Percentiles rank a stretch among this genome's conserved stretches.
These are phyloP conservation scores for Salminus brasiliensis DNA, from an alignment of 2,113 vertebrate species.

Conservation along the genomic window DNA sequence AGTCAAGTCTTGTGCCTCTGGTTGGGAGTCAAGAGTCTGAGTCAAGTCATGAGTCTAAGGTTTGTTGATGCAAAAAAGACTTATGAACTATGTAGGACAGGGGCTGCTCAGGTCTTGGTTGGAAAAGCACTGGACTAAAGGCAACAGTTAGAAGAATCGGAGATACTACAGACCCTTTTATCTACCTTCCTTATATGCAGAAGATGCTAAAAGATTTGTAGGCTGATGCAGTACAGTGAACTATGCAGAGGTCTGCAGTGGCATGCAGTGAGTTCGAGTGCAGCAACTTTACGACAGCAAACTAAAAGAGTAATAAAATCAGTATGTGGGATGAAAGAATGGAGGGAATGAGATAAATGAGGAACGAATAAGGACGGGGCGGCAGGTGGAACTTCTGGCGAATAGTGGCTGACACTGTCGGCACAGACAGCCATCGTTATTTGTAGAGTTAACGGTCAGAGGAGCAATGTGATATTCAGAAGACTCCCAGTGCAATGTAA, in stretches of 20 bases:
- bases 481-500: constrained; percentile 65
- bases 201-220: background rate
- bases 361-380: background rate
- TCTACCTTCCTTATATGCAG: too few relatives aligned
- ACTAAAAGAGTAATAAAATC: background rate
- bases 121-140: too few relatives aligned
- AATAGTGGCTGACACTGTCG: constrained; percentile 51
- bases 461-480: constrained; percentile 75
- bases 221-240: background rate
- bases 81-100: too few relatives aligned
- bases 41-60: too few relatives aligned
- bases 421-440: constrained; percentile 63
- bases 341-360: constrained; percentile 46
- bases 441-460: constrained; percentile 70
- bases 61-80: too few relatives aligned
- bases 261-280: background rate
- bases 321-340: background rate
- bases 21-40: too few relatives aligned
- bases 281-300: background rate
- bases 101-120: too few relatives aligned
- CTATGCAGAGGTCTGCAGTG: background rate
- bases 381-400: constrained; percentile 64
- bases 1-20: too few relatives aligned
- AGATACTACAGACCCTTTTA: too few relatives aligned
- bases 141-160: too few relatives aligned